Evolutionary conservation across 2,113 vertebrate species (phyloP).

Genomic region (Muscicapa adusta): DNA sequence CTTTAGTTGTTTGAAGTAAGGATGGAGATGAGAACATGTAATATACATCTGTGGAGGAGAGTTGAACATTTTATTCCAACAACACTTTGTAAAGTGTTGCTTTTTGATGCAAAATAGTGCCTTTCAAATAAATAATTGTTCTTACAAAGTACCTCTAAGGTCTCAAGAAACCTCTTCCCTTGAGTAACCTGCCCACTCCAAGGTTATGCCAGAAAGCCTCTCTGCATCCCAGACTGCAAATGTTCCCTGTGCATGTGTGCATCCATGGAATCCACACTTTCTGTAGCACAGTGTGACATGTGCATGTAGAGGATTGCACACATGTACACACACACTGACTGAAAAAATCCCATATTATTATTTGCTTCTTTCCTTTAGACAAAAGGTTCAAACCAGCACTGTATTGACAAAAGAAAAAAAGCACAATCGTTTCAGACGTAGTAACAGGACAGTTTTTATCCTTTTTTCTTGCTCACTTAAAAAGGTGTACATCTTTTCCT

Average conservation of each 20-base stretch:
- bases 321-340: rapidly evolving
- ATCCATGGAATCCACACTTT: background rate
- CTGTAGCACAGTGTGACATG: rapidly evolving
- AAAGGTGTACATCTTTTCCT: background rate
- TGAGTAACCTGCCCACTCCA: background rate
- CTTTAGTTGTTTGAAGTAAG: background rate
- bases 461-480: background rate
- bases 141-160: background rate
- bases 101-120: background rate
- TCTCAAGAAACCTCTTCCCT: background rate
- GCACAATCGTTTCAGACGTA: background rate
- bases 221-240: background rate
- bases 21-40: background rate
- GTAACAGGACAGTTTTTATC: background rate
- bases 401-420: background rate
- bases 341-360: background rate
- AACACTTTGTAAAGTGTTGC: background rate
- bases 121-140: background rate
- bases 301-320: background rate
- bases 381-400: background rate
- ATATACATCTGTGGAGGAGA: background rate
- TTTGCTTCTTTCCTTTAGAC: background rate
- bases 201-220: background rate
- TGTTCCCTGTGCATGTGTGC: background rate
- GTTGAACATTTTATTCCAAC: background rate